Conservation (phyloP, 23 tunicate species). For the Halocynthia aurantium region DNA sequence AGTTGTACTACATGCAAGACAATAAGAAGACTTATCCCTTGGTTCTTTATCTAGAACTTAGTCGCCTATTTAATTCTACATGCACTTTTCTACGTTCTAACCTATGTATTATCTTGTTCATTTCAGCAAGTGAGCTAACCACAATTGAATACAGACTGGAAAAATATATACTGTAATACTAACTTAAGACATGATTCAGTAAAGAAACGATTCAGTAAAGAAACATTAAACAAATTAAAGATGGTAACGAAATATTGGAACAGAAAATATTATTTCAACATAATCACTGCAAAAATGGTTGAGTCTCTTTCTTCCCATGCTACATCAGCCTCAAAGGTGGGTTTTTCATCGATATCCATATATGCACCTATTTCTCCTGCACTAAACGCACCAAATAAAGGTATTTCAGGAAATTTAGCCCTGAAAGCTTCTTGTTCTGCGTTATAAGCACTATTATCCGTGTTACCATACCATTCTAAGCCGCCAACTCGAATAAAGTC, state of each 20-base stretch:
- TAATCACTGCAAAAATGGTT: slow-evolving; percentile 8
- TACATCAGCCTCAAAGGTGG: too few relatives aligned
- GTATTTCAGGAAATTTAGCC: slow-evolving; percentile 8
- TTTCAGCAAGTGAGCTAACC: too few relatives aligned
- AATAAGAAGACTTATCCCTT: background rate
- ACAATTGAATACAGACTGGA: too few relatives aligned
- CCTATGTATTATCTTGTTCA: too few relatives aligned
- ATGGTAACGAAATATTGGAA: too few relatives aligned
- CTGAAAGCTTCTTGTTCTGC: slow-evolving; percentile 3
- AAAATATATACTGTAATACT: too few relatives aligned
- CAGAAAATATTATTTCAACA: background rate
- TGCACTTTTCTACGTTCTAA: background rate
- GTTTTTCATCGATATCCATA: slow-evolving; percentile 1
- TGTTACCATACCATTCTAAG: slow-evolving; percentile 3
- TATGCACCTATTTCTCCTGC: slow-evolving; percentile 3
- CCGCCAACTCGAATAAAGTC: background rate
- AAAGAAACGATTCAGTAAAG: too few relatives aligned
- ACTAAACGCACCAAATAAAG: slow-evolving; percentile 10
- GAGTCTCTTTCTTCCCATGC: background rate
- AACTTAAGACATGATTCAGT: too few relatives aligned
- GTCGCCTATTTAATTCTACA: background rate
- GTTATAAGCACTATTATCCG: background rate
- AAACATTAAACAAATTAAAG: too few relatives aligned
- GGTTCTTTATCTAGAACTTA: background rate
- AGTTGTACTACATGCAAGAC: slow-evolving; percentile 17